Base-by-base conservation (phyloP, 2,888 invertebrate species). In the Congeria kusceri region DNA sequence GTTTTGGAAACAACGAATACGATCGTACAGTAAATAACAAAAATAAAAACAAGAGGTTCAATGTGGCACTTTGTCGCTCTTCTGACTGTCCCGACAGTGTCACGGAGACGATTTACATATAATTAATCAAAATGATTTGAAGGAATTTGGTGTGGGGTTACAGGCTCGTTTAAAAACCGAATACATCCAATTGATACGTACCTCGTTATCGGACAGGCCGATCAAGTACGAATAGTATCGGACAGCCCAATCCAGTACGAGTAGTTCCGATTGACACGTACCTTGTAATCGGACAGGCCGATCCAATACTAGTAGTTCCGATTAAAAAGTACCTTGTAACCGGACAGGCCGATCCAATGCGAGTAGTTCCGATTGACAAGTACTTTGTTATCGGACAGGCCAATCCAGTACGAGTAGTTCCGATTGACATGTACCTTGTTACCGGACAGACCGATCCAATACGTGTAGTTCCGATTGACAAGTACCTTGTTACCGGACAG, bases 381-480 rank as follows among this genome's bases (percentile, higher is more conserved):
- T 76, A 88, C 88, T 72, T 57, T 39, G 5, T 77, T 56, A 39
- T 85, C 86, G 13, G 81, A 79, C 11, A 89, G 72, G 0, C 90
- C 90, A 39, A 87, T 87, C 90, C 90, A 90, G 28, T 76, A 86
- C 13, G 58, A 56, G 13, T 75, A 28, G 69, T 27, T 20, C 70
- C 44, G 44, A 57, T 70, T 58, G 44, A 70, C 76, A 25, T 18
- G 44, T 76, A 88, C 88, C 74, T 57, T 39, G 5, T 77, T 56
- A 39, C 85, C 86, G 13, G 81, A 79, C 11, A 89, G 72, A 0
- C 90, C 90, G 39, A 87, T 87, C 90, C 90, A 90, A 25, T 76
- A 86, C 13, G 58, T 47, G 13, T 75, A 28, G 69, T 27, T 20
- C 70, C 44, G 44, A 57, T 70, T 58, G 44, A 70, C 76, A 27